Conservation (phyloP, 2,888 invertebrate genomes). For the Adelognathus sp. region DNA sequence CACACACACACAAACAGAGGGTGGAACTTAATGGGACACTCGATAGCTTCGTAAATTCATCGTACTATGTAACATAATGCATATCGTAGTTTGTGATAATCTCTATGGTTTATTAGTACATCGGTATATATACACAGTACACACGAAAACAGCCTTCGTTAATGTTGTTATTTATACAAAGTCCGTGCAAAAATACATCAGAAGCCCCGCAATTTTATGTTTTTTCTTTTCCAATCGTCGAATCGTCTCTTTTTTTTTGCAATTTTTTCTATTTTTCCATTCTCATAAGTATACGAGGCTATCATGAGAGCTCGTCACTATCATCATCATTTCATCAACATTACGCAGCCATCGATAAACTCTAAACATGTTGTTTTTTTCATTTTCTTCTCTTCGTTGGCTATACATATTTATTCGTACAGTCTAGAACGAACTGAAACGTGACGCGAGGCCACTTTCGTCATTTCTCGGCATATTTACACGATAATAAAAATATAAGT, state of each 20-base stretch:
- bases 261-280: slow-evolving; percentile 12
- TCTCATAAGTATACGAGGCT: slow-evolving; percentile 37
- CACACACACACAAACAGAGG: too few relatives aligned
- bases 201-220: slow-evolving; percentile 68
- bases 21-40: slow-evolving; percentile 24
- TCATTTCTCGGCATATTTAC: slow-evolving; percentile 64
- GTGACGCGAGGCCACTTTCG: slow-evolving; percentile 2
- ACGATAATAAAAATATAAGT: slow-evolving; percentile 72
- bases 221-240: slow-evolving; percentile 33
- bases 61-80: not conserved
- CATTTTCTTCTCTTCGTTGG: not conserved
- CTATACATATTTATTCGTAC: not conserved
- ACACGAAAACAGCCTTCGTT: slow-evolving; percentile 66
- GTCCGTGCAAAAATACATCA: slow-evolving; percentile 79
- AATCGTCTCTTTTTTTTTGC: slow-evolving; percentile 30
- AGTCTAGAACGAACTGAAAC: slow-evolving; percentile 36
- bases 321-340: slow-evolving; percentile 9
- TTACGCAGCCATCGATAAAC: not conserved
- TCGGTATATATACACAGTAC: slow-evolving; percentile 70
- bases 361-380: slow-evolving; percentile 17
- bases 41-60: slow-evolving; percentile 20
- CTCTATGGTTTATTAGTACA: slow-evolving; percentile 67
- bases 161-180: slow-evolving; percentile 76
- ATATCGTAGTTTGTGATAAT: slow-evolving; percentile 53
- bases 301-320: slow-evolving; percentile 9